Evolutionary conservation across 1,140 invertebrate genomes (phyloP), one percentile per base, ranked within the genome.

Genomic region (Polyergus mexicanus): DNA sequence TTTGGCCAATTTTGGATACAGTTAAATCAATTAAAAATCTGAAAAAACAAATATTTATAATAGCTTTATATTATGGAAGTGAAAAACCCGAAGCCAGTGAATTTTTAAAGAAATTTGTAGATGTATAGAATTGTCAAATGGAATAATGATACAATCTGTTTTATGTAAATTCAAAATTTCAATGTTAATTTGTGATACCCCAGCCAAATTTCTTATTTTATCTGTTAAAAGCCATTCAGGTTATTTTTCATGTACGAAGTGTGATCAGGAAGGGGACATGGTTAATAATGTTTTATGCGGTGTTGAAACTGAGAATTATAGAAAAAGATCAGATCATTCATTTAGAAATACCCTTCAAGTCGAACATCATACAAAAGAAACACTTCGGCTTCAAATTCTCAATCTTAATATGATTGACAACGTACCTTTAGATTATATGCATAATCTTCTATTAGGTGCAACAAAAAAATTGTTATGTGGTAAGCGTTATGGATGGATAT

Each of bases 141-240:
- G 65, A 44, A 68, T 68, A 25, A 38, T 13, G 41, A 44, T 68
- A 44, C 11, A 68, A 4, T 68, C 65, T 35, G 41, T 68, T 13
- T 11, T 6, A 44, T 68, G 38, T 68, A 68, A 68, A 38, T 68
- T 66, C 5, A 68, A 38, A 68, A 11, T 44, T 68, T 68, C 38
- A 41, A 68, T 68, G 65, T 68, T 68, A 68, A 68, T 68, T 22
- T 68, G 65, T 38, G 38, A 68, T 13, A 68, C 65, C 3, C 65
- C 38, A 22, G 65, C 38, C 10, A 68, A 68, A 44, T 68, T 38
- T n/a, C 65, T 25, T 44, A 38, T 68, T 68, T 22, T 68, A 44
- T 38, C 65, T 38, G 16, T 22, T 44, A 68, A 68, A n/a, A 22
- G 38, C 0, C 65, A 68, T 68, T 68, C 38, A 38, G 65, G 38